Base-by-base conservation (phyloP, 2,113 vertebrate species). In the Gavia stellata region DNA sequence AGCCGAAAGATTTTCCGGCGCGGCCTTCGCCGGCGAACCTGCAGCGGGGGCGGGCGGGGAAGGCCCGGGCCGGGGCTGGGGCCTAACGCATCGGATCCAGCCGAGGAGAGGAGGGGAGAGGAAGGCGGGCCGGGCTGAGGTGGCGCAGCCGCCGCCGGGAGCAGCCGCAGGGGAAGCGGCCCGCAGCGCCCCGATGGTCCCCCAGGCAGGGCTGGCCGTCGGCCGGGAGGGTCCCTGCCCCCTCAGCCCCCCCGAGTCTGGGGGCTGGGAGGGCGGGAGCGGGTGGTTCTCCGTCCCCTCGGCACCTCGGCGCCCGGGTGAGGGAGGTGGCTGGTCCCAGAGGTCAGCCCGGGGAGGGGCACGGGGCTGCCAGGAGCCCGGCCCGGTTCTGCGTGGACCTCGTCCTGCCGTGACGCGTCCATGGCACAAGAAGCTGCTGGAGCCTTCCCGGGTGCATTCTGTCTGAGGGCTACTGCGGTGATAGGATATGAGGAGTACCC, bases 371-470 rank as follows among this genome's bases (percentile, higher is more conserved):
- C 6, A 29, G 65, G 26, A 5, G 49, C 36, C 3, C 4, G 1
- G 12, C 2, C 12, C 1, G 58, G 14, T 0, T 17, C 58, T 5
- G 28, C 40, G 0, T 2, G 9, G 5, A 2, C 3, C 21, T 6
- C 14, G 1, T 14, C 13, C 56, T 7, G 5, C 53, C 6, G 5
- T 2, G 13, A 4, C 6, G 17, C 7, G 2, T 5, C 8, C 16
- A 0, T 1, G 33, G 36, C 42, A 3, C 9, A 3, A 17, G 42
- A 26, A 6, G 26, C 65, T 12, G 12, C n/a, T 20, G 10, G 2
- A n/a, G 21, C 18, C 20, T 19, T 12, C 10, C 26, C 7, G 16
- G 20, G 6, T 0, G 29, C 7, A 2, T 17, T 6, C 18, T 59
- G 17, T 21, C 20, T 1, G n/a, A 2, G 5, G 29, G 14, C 36